phyloP scores from a whole-genome alignment of 2,888 invertebrate species.

The Drosophila sordidapex region DNA sequence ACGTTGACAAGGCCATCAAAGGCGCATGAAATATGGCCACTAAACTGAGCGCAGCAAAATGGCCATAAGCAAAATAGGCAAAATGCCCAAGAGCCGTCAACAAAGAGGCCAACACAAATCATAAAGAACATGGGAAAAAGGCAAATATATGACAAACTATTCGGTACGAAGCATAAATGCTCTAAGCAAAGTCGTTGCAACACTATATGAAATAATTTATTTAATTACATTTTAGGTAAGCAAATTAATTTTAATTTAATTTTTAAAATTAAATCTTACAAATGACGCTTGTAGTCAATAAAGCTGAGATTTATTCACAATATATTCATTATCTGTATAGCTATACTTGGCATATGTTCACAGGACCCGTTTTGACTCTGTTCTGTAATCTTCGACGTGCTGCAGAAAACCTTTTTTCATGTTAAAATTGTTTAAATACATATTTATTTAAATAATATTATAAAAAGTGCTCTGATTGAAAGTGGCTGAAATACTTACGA shows the following conservation, averaged over 20 bases:
- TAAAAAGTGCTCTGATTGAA: too few species aligned
- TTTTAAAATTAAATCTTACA: not conserved
- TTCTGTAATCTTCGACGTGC: not conserved
- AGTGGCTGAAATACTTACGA: not conserved
- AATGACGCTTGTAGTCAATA: not conserved
- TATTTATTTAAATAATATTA: too few species aligned
- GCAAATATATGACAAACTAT: conserved; percentile 1
- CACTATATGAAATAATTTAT: not conserved
- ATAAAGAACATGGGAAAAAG: conserved; percentile 15
- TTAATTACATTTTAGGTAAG: not conserved
- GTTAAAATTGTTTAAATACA: too few species aligned
- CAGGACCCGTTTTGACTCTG: not conserved
- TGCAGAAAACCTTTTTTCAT: too few species aligned
- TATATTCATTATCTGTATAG: not conserved
- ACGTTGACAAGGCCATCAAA: conserved; percentile 65
- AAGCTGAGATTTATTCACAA: not conserved
- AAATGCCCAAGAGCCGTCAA: conserved; percentile 53
- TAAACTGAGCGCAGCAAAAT: conserved; percentile 47
- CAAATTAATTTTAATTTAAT: not conserved
- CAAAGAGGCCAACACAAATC: conserved; percentile 54
- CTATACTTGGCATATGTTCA: not conserved
- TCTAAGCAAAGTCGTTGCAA: not conserved
- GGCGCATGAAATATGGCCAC: conserved; percentile 61
- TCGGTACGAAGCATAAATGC: conserved; percentile 1
- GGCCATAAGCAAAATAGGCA: conserved; percentile 44